Percentiles rank a stretch among this genome's conserved stretches.
Conservation (phyloP, 2,113 vertebrate species). For the Gymnobelideus leadbeateri region DNA sequence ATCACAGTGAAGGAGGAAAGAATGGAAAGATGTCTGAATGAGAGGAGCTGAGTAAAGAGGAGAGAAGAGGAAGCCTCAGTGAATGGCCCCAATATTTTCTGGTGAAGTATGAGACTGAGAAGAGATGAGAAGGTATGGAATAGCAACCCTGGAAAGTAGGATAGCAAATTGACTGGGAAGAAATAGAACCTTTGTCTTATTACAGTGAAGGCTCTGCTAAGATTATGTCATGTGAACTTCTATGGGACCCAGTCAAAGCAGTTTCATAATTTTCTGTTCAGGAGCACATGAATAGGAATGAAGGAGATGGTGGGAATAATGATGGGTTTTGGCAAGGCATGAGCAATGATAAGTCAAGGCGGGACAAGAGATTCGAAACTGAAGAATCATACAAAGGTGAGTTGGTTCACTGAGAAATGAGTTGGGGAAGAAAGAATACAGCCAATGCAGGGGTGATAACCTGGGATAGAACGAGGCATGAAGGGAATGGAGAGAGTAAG, state of each 20-base stretch:
- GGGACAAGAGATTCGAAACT: neutral
- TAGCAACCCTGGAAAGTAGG: neutral
- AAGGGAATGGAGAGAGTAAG: neutral
- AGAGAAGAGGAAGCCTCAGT: neutral
- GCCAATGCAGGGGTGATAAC: neutral
- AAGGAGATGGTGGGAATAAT: neutral
- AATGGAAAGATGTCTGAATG: neutral
- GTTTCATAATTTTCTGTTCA: neutral
- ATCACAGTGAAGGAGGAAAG: neutral
- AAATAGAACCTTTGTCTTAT: neutral
- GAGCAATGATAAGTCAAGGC: neutral
- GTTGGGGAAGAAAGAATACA: neutral
- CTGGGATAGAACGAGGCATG: neutral
- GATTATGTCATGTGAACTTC: neutral
- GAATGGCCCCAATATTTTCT: neutral
- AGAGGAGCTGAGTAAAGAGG: neutral
- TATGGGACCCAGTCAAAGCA: neutral
- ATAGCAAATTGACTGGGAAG: neutral
- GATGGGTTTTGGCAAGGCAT: neutral
- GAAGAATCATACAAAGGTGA: neutral
- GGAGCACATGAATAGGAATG: neutral
- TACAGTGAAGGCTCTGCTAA: neutral
- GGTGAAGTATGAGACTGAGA: neutral
- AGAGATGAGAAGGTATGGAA: neutral
- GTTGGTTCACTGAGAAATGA: neutral